A percentile compares a stretch with the other conserved stretches of the same genome.
Conservation (phyloP, 2,113 vertebrate genomes). For the Proterorhinus semilunaris region DNA sequence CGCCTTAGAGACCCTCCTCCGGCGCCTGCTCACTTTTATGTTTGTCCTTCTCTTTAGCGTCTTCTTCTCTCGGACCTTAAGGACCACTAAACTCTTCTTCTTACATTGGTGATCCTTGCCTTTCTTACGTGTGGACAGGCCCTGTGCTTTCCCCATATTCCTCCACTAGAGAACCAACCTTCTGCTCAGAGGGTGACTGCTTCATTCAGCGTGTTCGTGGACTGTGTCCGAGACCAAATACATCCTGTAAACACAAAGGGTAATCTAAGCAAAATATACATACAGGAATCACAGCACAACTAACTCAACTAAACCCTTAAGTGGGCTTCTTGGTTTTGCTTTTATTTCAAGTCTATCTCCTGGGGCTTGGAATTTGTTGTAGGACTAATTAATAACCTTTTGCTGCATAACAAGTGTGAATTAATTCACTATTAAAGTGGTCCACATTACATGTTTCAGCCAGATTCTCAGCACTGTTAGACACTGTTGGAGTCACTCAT, state of each 20-base stretch:
- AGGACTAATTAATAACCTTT: no score
- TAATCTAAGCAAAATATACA: slow-evolving; percentile 25
- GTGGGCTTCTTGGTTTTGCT: no score
- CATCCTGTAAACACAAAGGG: slow-evolving; percentile 59
- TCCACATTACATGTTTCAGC: no score
- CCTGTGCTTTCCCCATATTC: slow-evolving; percentile 76
- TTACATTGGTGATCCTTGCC: slow-evolving; percentile 42
- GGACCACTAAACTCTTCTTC: slow-evolving; percentile 30
- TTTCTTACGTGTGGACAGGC: slow-evolving; percentile 49
- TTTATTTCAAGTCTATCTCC: no score
- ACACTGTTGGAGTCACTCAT: no score
- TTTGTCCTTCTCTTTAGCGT: slow-evolving; percentile 53
- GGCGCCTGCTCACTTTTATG: slow-evolving; percentile 40
- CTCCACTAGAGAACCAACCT: slow-evolving; percentile 60
- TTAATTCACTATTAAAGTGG: no score
- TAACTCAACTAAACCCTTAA: no score
- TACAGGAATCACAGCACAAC: no score
- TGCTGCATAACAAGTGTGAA: no score
- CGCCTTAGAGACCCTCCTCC: no score
- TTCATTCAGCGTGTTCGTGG: slow-evolving; percentile 61
- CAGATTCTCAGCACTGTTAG: no score
- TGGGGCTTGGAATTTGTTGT: no score
- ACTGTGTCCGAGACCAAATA: slow-evolving; percentile 67
- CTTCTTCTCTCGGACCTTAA: slow-evolving; percentile 32
- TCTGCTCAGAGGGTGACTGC: slow-evolving; percentile 38